phyloP scores from a whole-genome alignment of 2,888 invertebrate species.

The Microctonus aethiopoides region DNA sequence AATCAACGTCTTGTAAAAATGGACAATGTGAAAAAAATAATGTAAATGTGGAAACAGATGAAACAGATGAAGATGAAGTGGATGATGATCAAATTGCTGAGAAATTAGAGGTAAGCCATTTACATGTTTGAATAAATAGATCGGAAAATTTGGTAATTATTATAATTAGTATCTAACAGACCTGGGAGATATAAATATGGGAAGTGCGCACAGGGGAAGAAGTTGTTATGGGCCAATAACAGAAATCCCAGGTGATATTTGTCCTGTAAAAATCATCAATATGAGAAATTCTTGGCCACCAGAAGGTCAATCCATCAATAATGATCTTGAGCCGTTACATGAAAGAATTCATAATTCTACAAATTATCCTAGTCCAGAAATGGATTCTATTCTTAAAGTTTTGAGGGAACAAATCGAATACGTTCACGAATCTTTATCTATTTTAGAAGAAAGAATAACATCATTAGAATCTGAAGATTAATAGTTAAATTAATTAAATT shows the following conservation, averaged over 20 bases:
- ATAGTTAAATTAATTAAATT: slow-evolving; percentile 33
- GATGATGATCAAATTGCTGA: slow-evolving; percentile 35
- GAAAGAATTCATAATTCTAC: slow-evolving; percentile 7
- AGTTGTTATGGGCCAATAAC: slow-evolving; percentile 37
- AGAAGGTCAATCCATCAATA: slow-evolving; percentile 30
- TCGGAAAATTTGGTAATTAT: not conserved
- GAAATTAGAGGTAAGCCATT: slow-evolving; percentile 41
- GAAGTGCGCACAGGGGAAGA: slow-evolving; percentile 25
- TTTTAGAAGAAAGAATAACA: slow-evolving; percentile 70
- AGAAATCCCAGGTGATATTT: slow-evolving; percentile 32
- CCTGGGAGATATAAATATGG: slow-evolving; percentile 32
- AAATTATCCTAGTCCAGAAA: slow-evolving; percentile 32
- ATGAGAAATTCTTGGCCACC: slow-evolving; percentile 38
- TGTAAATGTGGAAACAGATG: slow-evolving; percentile 39
- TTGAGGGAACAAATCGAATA: slow-evolving; percentile 72
- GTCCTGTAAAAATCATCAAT: slow-evolving; percentile 48
- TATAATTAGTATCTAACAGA: slow-evolving; percentile 40
- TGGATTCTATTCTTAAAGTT: slow-evolving; percentile 63
- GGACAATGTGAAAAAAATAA: slow-evolving; percentile 28
- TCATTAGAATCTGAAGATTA: slow-evolving; percentile 68
- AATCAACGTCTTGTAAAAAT: not conserved
- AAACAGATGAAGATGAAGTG: slow-evolving; percentile 37
- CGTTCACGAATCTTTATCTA: slow-evolving; percentile 70
- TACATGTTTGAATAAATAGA: not conserved
- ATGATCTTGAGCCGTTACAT: not conserved